Evolutionary conservation across 1,140 invertebrate genomes (phyloP), one percentile per base, ranked within the genome.

Genomic region (Drosophila azteca): DNA sequence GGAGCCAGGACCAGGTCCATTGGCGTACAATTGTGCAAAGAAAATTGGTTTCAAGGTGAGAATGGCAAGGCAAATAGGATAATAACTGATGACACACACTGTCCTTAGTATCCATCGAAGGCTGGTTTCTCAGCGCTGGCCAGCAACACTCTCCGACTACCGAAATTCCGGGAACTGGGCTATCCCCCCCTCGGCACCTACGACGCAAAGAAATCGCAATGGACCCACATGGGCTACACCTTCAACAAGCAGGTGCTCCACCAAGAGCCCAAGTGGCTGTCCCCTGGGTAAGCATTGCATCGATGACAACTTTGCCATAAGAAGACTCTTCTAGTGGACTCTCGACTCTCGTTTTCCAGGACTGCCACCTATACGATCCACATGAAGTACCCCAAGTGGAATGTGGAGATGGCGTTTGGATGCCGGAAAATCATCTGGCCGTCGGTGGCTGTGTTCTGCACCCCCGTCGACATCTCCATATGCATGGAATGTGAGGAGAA

Each of bases 71-170:
- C 17, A 29, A 7, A 7, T 7, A 29, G 2, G 6, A 29, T n/a
- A 29, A 29, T 29, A 29, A 29, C 6, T 29, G 6, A 7, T 29
- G 26, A 29, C 26, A 20, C 26, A 29, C 6, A 7, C 7, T 7
- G 7, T 29, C 8, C 31, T 31, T 46, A 91, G 90, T 91, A 85
- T 39, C 77, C 90, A 0, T 91, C 90, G 0, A 79, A 76, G 22
- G 64, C 69, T 15, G 90, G 90, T 0, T 89, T 85, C 49, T 89
- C 90, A 0, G 75, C 87, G 2, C 68, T 91, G 41, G 87, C 73
- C 17, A 90, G 72, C 29, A 91, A 90, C 22, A 58, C 73, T 62
- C 57, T 80, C 7, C 90, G 90, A 5, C 29, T 89, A 46, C 73
- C 80, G 1, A 1, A 17, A 1, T 24, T 9, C 1, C 46, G 11